Conservation (phyloP, 2,113 vertebrate genomes). For the Sphaerodactylus townsendi region DNA sequence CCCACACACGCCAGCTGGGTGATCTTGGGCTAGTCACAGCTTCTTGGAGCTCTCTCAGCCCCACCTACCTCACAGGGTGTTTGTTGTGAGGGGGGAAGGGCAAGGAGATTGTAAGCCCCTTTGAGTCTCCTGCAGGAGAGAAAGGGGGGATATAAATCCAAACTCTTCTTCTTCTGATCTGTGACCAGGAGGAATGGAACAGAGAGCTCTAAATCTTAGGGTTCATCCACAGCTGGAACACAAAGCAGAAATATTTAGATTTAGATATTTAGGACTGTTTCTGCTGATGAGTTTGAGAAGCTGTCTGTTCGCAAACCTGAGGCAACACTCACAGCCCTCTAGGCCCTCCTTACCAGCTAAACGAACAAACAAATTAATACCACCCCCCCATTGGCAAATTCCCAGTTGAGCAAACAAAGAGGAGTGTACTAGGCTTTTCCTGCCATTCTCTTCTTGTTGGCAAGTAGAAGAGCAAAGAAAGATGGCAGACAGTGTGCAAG, state of each 20-base stretch:
- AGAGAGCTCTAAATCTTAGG: constrained; percentile 12
- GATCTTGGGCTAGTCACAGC: no score
- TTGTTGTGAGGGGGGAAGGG: no score
- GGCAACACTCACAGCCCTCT: constrained; percentile 1
- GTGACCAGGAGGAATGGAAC: neutral
- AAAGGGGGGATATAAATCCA: no score
- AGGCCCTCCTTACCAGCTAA: neutral
- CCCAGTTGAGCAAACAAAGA: neutral
- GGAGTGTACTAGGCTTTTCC: neutral
- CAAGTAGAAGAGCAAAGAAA: neutral
- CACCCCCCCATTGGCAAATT: neutral
- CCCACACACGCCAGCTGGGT: no score
- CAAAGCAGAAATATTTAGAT: neutral
- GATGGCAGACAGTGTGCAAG: neutral
- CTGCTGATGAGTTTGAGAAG: neutral
- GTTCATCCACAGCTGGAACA: constrained; percentile 9
- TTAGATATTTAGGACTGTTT: neutral
- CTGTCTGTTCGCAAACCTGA: neutral
- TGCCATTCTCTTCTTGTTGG: neutral
- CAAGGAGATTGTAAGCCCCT: no score
- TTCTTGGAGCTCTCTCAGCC: no score
- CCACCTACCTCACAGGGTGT: no score
- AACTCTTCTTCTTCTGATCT: no score
- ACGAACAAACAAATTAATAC: neutral
- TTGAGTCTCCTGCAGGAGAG: no score